phyloP scores from a whole-genome alignment of 2,113 vertebrate genomes.

The Mandrillus leucophaeus region DNA sequence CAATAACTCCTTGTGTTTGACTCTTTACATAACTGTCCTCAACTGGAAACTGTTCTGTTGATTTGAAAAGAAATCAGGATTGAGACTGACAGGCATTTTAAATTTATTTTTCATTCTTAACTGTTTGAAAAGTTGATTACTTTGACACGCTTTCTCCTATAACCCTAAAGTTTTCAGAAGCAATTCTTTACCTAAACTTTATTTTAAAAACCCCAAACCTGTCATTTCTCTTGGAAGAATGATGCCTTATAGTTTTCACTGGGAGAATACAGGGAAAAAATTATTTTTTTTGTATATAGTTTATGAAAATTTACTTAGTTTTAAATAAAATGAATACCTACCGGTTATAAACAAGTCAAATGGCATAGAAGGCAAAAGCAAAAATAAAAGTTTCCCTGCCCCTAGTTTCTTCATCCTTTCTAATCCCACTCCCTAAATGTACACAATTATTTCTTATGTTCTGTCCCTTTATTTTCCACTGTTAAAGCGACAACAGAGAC shows the following conservation, averaged over 20 bases:
- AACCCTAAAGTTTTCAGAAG: not conserved
- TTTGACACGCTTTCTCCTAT: not conserved
- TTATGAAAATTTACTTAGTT: slow-evolving; percentile 1
- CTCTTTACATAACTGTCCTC: not conserved
- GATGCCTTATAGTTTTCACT: not conserved
- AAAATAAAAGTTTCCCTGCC: not conserved
- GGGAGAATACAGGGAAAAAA: not conserved
- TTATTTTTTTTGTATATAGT: not conserved
- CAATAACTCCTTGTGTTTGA: not conserved
- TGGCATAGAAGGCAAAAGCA: not conserved
- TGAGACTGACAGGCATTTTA: not conserved
- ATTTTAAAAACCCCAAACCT: not conserved
- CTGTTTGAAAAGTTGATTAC: not conserved
- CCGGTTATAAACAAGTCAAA: not conserved
- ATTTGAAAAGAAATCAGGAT: not conserved
- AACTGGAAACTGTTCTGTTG: slow-evolving; percentile 15
- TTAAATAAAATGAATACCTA: not conserved
- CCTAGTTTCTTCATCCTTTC: not conserved
- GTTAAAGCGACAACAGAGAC: not conserved
- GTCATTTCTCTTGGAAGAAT: not conserved
- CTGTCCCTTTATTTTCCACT: not conserved
- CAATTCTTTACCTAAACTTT: slow-evolving; percentile 10
- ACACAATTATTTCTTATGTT: not conserved
- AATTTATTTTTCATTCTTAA: slow-evolving; percentile 20
- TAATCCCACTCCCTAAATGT: not conserved